A percentile compares a stretch with the other conserved stretches of the same genome.
phyloP scores from a whole-genome alignment of 2,888 invertebrate genomes.

The Drosophila mimica region DNA sequence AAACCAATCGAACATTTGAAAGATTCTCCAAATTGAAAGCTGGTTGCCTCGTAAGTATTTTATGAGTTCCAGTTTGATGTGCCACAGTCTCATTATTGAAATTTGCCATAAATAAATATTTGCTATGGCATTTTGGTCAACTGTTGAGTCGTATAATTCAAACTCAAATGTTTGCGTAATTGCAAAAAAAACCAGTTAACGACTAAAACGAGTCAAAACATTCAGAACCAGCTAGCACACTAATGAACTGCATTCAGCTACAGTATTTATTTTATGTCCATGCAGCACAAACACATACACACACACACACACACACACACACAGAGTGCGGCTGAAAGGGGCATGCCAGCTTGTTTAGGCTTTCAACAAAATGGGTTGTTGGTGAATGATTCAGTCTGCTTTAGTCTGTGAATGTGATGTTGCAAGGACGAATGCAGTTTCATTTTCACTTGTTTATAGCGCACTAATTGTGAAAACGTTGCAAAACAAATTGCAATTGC shows the following conservation, averaged over 20 bases:
- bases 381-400: too few species aligned
- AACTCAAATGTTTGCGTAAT: conserved; percentile 25
- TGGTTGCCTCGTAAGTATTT: conserved; percentile 4
- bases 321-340: conserved; percentile 2
- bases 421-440: conserved; percentile 40
- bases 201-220: conserved; percentile 12
- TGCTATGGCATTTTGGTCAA: conserved; percentile 12
- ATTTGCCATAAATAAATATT: conserved; percentile 11
- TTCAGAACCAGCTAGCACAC: conserved; percentile 25
- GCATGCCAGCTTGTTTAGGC: conserved; percentile 55
- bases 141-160: conserved; percentile 20
- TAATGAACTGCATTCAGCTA: conserved; percentile 65
- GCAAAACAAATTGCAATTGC: conserved; percentile 37
- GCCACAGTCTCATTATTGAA: background rate
- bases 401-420: background rate
- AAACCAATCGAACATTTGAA: background rate
- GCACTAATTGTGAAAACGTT: conserved; percentile 62
- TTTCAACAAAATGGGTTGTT: conserved; percentile 23
- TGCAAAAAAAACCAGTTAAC: conserved; percentile 2
- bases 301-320: background rate
- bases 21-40: background rate
- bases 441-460: conserved; percentile 58
- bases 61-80: background rate
- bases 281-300: background rate
- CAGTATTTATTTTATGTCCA: conserved; percentile 27